Base-by-base conservation (phyloP, 2,113 vertebrate species). In the Alaudala cheleensis region DNA sequence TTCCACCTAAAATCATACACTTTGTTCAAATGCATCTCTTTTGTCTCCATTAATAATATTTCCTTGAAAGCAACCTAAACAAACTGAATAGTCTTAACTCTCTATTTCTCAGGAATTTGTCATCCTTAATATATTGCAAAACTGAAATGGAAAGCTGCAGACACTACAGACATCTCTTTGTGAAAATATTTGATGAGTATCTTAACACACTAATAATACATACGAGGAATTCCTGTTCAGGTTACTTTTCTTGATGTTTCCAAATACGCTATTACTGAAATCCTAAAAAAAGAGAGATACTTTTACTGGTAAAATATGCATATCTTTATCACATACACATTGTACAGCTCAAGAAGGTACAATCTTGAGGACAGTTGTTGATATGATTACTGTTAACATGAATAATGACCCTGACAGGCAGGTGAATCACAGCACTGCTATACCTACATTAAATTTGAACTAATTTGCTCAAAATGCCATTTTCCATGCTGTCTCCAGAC, bases 211-310 rank as follows among this genome's bases (percentile, higher is more conserved):
- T 50, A 83, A 33, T 29, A 87, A 92, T 97, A 99, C 99, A 98
- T 98, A 99, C 99, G 74, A 98, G 51, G 98, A 97, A 49, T 89
- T 98, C 37, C 93, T 98, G 50, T 80, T 98, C 77, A 95, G 77
- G 28, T 95, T 97, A 78, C 49, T 97, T 40, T 96, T 97, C 96
- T 97, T 96, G 86, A 96, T 98, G 92, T 78, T 98, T 98, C 98
- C 98, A 40, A 81, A 95, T 53, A 94, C 4, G 14, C 22, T 91
- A 40, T 90, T 95, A 86, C 51, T 94, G 34, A 92, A 92, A 88
- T 95, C 95, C 98, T 98, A 57, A 81, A 93, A 29, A 33, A 81
- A 93, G 10, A 74, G 18, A 95, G 79, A 73, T 11, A n/a, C 7
- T 74, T 82, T 92, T 72, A 90, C 5, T 14, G 11, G 25, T 62